phyloP scores from a whole-genome alignment of 1,140 invertebrate species.

The Papilio aristodemus region DNA sequence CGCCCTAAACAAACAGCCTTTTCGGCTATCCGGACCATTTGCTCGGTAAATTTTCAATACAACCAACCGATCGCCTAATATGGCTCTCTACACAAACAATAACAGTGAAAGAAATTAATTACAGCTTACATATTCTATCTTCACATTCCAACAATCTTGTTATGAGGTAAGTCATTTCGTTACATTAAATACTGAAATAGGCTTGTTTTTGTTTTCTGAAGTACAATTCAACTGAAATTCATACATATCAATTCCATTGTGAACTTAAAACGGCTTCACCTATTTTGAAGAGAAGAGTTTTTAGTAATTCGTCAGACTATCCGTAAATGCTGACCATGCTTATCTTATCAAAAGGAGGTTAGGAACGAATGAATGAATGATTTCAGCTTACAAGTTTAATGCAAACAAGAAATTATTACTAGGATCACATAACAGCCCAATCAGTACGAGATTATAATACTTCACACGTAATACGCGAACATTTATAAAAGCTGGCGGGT shows the following conservation, averaged over 20 bases:
- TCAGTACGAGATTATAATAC: constrained; percentile 66
- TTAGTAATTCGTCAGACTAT: no score
- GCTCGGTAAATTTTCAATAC: constrained; percentile 22
- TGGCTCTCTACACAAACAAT: background rate
- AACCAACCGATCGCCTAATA: background rate
- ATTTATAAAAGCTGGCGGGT: constrained; percentile 63
- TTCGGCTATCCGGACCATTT: constrained; percentile 8
- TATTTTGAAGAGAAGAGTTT: no score
- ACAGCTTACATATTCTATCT: no score
- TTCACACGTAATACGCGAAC: constrained; percentile 54
- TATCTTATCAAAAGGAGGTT: no score
- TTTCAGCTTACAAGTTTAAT: constrained; percentile 26
- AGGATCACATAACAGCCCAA: constrained; percentile 58
- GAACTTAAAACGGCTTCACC: no score
- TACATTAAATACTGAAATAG: no score
- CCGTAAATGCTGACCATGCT: no score
- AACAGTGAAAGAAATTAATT: background rate
- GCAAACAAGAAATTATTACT: constrained; percentile 55
- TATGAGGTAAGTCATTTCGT: no score
- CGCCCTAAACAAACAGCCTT: constrained; percentile 25
- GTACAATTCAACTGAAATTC: no score
- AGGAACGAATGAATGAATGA: background rate
- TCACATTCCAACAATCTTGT: no score
- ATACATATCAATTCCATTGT: no score
- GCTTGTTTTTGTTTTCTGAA: no score